Base-by-base conservation (phyloP, 2,888 invertebrate species). In the Gymnoscelis rufifasciata region DNA sequence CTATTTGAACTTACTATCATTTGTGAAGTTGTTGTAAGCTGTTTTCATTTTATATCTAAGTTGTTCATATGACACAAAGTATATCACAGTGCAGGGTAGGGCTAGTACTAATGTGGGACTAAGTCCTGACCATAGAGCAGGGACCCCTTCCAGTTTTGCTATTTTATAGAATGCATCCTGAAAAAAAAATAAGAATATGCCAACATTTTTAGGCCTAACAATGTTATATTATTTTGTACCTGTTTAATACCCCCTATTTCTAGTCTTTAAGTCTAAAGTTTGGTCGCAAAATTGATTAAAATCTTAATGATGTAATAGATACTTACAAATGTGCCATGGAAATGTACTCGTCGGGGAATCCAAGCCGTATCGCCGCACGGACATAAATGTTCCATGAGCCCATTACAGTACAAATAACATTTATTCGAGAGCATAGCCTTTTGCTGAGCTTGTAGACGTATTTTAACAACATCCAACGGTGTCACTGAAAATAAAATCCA, bases 381-480 rank as follows among this genome's bases (percentile, higher is more conserved):
- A 75, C 98, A 99, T 27, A 98, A 82, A 74, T 99, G 98, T 80
- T 99, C 99, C 98, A 99, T 99, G 7, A 99, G 88, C 0, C 99
- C 99, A 90, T 99, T 99, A 74, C 97, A 97, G 78, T 97, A 99
- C 5, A 99, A 84, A 74, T 96, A 99, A 79, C 98, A 98, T 79
- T 94, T 95, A 59, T 95, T 94, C 6, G 93, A 93, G 3, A 93
- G 81, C 60, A 94, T 74, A 0, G 93, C 92, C 64, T 96, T 96
- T 68, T 96, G 95, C 78, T 99, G 99, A 1, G 96, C 93, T 87
- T 99, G 99, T 29, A 99, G 89, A 38, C 99, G 91, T 53, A 98
- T 97, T 90, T 99, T 99, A 0, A 99, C 95, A n/a, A 99, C 99
- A 89, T 99, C 99, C 59, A 99, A 86, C 0, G 99, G 99, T 0